phyloP scores from a whole-genome alignment of 2,888 invertebrate species.

The Melinaea marsaeus region DNA sequence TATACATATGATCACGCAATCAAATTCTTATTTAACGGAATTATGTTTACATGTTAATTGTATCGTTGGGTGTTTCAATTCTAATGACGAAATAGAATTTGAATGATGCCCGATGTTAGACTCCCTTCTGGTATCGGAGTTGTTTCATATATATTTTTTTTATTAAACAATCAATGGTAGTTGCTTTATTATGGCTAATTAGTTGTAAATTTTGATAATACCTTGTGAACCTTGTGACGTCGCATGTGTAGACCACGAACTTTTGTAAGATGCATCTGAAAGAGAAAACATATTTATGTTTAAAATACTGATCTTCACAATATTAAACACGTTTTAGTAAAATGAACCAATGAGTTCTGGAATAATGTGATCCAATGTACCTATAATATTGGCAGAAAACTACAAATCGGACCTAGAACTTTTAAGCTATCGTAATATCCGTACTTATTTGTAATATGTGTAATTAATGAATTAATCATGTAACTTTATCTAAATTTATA shows the following conservation, averaged over 20 bases:
- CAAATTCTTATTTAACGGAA: slow-evolving; percentile 17
- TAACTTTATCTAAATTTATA: slow-evolving; percentile 6
- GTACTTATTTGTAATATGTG: neutral
- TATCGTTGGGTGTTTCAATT: neutral
- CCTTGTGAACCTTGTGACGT: slow-evolving; percentile 86
- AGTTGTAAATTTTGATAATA: slow-evolving; percentile 42
- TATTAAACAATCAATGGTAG: too few relatives aligned
- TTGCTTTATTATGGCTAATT: too few relatives aligned
- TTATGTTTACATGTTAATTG: slow-evolving; percentile 27
- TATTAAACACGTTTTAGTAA: neutral
- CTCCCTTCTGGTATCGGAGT: neutral
- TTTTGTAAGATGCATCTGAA: slow-evolving; percentile 92
- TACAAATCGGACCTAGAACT: neutral
- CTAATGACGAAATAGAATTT: neutral
- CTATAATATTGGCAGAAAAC: too few relatives aligned
- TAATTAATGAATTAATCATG: slow-evolving; percentile 6
- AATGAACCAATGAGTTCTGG: too few relatives aligned
- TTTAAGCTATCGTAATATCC: neutral
- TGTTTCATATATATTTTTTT: too few relatives aligned
- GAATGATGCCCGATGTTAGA: neutral
- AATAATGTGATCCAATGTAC: too few relatives aligned
- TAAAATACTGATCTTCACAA: neutral
- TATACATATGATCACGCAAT: slow-evolving; percentile 33
- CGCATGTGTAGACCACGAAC: slow-evolving; percentile 89
- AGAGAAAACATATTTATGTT: slow-evolving; percentile 45